Evolutionary conservation across 2,888 invertebrate genomes (phyloP).

Genomic region (Sarcophaga carnaria): DNA sequence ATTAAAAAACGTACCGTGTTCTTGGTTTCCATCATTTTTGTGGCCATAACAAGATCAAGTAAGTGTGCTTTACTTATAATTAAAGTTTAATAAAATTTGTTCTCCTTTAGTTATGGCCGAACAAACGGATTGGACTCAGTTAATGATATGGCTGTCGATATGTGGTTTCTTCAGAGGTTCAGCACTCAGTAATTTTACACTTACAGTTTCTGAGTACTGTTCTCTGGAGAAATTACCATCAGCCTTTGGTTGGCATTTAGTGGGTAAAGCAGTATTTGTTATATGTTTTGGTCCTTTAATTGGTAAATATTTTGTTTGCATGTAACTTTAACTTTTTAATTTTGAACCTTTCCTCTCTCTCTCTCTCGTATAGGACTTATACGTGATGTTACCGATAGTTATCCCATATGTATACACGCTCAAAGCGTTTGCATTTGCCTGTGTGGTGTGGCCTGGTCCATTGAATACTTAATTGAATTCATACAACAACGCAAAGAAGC

Average conservation of each 20-base stretch:
- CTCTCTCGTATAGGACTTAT: constrained; percentile 84
- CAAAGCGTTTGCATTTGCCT: constrained; percentile 87
- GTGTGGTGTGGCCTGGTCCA: constrained; percentile 87
- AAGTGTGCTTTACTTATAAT: constrained; percentile 77
- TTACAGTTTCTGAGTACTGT: constrained; percentile 90
- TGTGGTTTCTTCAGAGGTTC: constrained; percentile 91
- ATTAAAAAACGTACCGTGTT: constrained; percentile 88
- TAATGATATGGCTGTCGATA: constrained; percentile 88
- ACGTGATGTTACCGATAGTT: constrained; percentile 87
- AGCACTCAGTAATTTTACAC: constrained; percentile 89
- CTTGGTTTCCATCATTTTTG: constrained; percentile 87
- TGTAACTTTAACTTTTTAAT: neutral
- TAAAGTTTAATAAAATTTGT: neutral
- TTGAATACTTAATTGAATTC: constrained; percentile 83
- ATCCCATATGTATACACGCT: constrained; percentile 87
- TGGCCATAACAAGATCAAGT: constrained; percentile 89
- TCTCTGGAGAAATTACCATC: constrained; percentile 88
- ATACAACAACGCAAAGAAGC: constrained; percentile 71
- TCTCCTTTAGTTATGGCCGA: constrained; percentile 86
- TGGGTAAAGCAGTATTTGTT: constrained; percentile 88
- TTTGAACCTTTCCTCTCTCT: neutral
- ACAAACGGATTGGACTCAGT: constrained; percentile 87
- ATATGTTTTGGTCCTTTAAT: constrained; percentile 87
- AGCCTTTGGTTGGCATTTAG: constrained; percentile 90
- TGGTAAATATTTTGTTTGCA: constrained; percentile 81